These are phyloP conservation scores for Xanthostigma xanthostigma DNA, from an alignment of 2,888 invertebrate genomes.

Conservation along the genomic window DNA sequence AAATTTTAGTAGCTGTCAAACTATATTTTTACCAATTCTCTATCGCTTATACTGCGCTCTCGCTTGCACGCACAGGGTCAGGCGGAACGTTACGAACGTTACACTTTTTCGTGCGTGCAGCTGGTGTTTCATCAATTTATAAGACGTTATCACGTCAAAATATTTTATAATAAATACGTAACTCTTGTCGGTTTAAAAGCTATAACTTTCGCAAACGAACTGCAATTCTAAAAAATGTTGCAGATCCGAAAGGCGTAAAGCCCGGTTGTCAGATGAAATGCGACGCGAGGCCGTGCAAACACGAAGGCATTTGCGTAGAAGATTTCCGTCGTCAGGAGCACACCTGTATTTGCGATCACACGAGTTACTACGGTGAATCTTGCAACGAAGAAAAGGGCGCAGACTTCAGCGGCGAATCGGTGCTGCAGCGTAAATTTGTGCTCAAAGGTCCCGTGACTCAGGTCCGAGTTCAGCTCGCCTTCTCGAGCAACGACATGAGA, in stretches of 20 bases:
- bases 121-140: no score
- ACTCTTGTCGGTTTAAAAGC: no score
- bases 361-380: conserved; percentile 78
- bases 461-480: conserved; percentile 74
- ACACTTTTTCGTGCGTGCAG: no score
- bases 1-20: no score
- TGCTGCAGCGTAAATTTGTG: conserved; percentile 62
- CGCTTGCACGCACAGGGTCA: no score
- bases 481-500: conserved; percentile 66
- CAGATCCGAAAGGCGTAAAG: conserved; percentile 51
- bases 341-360: conserved; percentile 76
- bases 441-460: conserved; percentile 54
- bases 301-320: conserved; percentile 75
- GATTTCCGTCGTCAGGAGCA: conserved; percentile 76
- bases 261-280: conserved; percentile 82
- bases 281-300: conserved; percentile 74
- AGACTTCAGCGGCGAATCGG: conserved; percentile 76
- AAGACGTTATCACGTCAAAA: no score
- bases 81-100: no score
- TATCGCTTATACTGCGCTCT: no score
- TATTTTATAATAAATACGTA: no score
- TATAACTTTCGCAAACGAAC: no score
- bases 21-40: no score
- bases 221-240: conserved; percentile 4
- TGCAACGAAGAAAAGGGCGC: conserved; percentile 84